Conservation (phyloP, 1,140 invertebrate species). For the Cotesia vestalis region DNA sequence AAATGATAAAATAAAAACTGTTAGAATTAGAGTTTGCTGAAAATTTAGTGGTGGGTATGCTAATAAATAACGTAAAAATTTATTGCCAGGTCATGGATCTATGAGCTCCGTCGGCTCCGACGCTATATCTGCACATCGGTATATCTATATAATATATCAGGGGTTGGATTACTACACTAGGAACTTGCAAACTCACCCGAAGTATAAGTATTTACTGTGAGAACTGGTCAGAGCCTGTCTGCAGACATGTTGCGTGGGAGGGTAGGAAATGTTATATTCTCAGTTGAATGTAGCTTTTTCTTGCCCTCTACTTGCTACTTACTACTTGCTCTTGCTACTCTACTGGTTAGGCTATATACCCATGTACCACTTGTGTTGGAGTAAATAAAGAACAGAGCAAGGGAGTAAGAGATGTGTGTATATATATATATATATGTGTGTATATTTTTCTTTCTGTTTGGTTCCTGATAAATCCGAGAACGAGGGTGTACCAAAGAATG, state of each 20-base stretch:
- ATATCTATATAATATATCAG: slow-evolving; percentile 16
- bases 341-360: neutral
- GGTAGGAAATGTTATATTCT: slow-evolving; percentile 3
- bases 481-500: slow-evolving; percentile 31
- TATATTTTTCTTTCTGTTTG: slow-evolving; percentile 6
- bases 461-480: neutral
- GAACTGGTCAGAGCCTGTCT: slow-evolving; percentile 59
- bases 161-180: slow-evolving; percentile 53
- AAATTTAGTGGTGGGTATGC: slow-evolving; percentile 1
- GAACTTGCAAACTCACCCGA: slow-evolving; percentile 65
- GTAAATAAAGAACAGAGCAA: slow-evolving; percentile 28
- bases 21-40: neutral
- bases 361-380: slow-evolving; percentile 14
- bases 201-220: slow-evolving; percentile 66
- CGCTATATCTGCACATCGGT: neutral
- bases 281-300: slow-evolving; percentile 3
- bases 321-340: neutral
- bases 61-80: slow-evolving; percentile 60
- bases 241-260: slow-evolving; percentile 22
- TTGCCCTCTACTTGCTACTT: neutral
- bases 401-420: too few species aligned
- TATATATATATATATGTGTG: neutral
- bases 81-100: slow-evolving; percentile 58
- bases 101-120: slow-evolving; percentile 32
- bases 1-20: neutral